These are phyloP conservation scores for Dasysyrphus albostriatus DNA, from an alignment of 2,888 invertebrate genomes.

Conservation along the genomic window DNA sequence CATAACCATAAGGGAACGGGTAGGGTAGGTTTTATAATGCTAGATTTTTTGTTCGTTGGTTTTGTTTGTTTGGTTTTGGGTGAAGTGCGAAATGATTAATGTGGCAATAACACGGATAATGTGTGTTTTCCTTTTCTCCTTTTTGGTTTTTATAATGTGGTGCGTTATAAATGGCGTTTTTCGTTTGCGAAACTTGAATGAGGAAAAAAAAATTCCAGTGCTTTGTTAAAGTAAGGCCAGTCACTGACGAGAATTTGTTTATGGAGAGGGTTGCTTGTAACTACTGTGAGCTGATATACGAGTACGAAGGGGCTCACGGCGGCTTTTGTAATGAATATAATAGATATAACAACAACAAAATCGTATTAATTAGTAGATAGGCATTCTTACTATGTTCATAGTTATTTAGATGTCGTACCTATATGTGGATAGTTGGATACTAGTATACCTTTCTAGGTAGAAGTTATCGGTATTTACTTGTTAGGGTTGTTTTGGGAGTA, in stretches of 20 bases:
- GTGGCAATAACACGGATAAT: conserved; percentile 76
- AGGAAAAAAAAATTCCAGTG: background rate
- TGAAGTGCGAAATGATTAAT: conserved; percentile 76
- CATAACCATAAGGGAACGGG: conserved; percentile 45
- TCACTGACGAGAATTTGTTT: conserved; percentile 73
- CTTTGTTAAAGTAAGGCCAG: conserved; percentile 64
- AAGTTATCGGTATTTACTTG: no score
- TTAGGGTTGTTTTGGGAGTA: no score
- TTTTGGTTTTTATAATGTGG: conserved; percentile 47
- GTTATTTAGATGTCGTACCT: no score
- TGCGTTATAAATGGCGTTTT: conserved; percentile 68
- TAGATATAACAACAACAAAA: background rate
- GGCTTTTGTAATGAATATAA: background rate
- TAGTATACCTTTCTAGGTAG: no score
- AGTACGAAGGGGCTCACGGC: background rate
- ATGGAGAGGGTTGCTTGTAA: conserved; percentile 77
- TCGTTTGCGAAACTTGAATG: conserved; percentile 42
- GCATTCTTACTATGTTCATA: no score
- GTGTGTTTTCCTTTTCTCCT: conserved; percentile 73
- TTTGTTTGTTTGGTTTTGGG: conserved; percentile 63
- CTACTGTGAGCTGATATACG: background rate
- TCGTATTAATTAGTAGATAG: background rate
- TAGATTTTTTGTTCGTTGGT: conserved; percentile 64
- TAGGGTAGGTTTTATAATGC: conserved; percentile 33
- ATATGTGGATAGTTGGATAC: no score